phyloP scores from a whole-genome alignment of 2,888 invertebrate species.

The Hylaea fasciaria region DNA sequence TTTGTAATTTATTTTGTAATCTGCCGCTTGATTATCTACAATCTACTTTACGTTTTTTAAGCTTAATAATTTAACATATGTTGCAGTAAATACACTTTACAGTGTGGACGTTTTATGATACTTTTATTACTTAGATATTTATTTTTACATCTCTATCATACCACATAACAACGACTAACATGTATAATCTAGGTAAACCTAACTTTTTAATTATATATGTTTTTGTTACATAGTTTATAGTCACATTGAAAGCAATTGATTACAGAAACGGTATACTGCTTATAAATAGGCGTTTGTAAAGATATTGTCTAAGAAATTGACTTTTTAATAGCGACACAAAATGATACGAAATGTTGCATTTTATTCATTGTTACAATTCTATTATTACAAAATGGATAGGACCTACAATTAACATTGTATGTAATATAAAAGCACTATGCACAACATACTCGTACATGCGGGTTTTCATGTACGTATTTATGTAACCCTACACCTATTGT shows the following conservation, averaged over 20 bases:
- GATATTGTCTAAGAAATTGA: conserved; percentile 80
- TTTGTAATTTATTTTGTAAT: conserved; percentile 12
- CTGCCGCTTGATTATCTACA: conserved; percentile 32
- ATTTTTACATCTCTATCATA: conserved; percentile 21
- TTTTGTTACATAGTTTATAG: conserved; percentile 42
- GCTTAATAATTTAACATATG: conserved; percentile 36
- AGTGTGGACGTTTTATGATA: conserved; percentile 79
- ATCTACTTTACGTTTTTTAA: conserved; percentile 33
- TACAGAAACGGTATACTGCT: conserved; percentile 31
- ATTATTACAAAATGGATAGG: no score
- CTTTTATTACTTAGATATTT: conserved; percentile 42
- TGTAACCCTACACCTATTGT: no score
- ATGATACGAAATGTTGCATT: no score
- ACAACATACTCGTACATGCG: no score
- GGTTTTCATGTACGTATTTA: no score
- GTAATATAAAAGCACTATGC: background rate
- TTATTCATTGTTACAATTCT: no score
- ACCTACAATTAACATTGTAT: no score
- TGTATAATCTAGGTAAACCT: no score
- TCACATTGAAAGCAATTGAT: conserved; percentile 37
- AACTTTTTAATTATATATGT: conserved; percentile 19
- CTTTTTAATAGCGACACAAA: conserved; percentile 38
- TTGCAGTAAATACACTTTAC: conserved; percentile 65
- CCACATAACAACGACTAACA: conserved; percentile 31
- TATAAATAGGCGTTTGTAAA: conserved; percentile 38